Evolutionary conservation across 2,888 invertebrate genomes (phyloP).

Genomic region (Stenotaenia linearis): DNA sequence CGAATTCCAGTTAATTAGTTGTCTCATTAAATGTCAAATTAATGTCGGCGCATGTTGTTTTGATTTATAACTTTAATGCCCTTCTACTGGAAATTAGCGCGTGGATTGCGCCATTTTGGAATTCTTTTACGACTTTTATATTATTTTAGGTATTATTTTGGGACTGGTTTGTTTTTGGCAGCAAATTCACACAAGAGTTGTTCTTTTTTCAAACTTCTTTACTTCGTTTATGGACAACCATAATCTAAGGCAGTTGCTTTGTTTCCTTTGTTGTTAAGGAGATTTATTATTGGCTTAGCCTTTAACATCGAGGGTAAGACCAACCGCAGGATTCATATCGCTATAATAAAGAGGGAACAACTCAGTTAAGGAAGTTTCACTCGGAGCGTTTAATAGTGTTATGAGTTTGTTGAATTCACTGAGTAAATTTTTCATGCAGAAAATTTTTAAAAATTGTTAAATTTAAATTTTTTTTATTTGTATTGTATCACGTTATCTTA

Average conservation of each 20-base stretch:
- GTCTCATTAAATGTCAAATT: constrained; percentile 12
- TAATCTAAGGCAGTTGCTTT: not conserved
- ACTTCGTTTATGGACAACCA: not conserved
- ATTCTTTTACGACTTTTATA: not conserved
- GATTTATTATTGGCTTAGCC: constrained; percentile 8
- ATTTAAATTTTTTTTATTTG: not conserved
- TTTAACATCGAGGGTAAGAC: not conserved
- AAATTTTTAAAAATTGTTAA: not conserved
- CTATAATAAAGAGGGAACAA: not conserved
- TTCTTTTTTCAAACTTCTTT: not conserved
- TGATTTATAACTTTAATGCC: not conserved
- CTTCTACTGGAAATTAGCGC: not conserved
- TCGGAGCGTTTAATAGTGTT: no score
- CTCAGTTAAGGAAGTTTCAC: not conserved
- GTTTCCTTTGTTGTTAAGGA: constrained; percentile 10
- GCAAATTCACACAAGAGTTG: not conserved
- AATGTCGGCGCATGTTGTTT: not conserved
- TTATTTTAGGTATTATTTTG: not conserved
- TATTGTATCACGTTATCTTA: no score
- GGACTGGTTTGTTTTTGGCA: not conserved
- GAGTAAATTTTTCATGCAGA: no score
- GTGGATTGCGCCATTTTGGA: not conserved
- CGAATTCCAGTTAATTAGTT: constrained; percentile 4
- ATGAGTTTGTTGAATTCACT: no score
- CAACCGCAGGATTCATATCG: not conserved